Base-by-base conservation (phyloP, 2,888 invertebrate genomes). In the Andrena flavipes region DNA sequence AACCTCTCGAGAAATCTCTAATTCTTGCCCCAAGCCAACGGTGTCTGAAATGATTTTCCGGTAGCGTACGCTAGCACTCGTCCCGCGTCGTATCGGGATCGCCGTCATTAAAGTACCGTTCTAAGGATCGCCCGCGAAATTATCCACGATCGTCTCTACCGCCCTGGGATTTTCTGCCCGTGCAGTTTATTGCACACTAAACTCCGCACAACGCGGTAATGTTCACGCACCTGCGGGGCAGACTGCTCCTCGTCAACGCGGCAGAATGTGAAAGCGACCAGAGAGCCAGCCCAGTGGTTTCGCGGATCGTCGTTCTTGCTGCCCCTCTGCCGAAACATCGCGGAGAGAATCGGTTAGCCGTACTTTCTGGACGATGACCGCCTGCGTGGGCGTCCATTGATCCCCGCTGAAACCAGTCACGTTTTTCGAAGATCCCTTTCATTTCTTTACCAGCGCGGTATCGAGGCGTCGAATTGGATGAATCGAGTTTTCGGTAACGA, bases 151-250 rank as follows among this genome's bases (percentile, higher is more conserved):
- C 56, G 68, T 71, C 13, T 49, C 62, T 20, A 62, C 49, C 35
- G 29, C 59, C 6, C 70, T 20, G 23, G 10, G 51, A 62, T 71
- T 62, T 51, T 62, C 71, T 49, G 62, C 7, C 42, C 51, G 65
- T 20, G 30, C 51, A 30, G 23, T 71, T 71, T 71, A 62, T 63
- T 62, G 62, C 71, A 51, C 70, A 69, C 56, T 69, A 69, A 69
- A 69, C 42, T n/a, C 35, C 26, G 42, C 56, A 56, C 68, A 59
- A 69, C 59, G 56, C 65, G 68, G 85, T 75, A 72, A 80, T 42
- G 75, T 77, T 72, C 65, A 30, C 59, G 72, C 79, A 70, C 76
- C 82, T 78, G 83, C 74, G 35, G 86, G 85, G 79, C 76, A 82
- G 54, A 71, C 68, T 63, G 56, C 42, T 63, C 71, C 64, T 48